phyloP scores from a whole-genome alignment of 2,113 vertebrate species.

The Phoxinus phoxinus region DNA sequence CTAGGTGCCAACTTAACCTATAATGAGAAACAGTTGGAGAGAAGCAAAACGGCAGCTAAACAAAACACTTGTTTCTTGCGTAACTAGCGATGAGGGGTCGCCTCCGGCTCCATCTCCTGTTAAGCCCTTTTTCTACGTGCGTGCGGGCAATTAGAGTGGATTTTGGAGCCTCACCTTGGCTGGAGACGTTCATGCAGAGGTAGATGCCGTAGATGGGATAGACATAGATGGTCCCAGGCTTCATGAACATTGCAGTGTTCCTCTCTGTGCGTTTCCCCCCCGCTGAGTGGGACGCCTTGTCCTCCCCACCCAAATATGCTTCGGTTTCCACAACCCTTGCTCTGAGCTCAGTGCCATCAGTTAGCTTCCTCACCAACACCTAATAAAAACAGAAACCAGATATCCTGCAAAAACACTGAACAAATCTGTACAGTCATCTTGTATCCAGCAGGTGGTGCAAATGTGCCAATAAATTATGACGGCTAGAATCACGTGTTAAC shows the following conservation, averaged over 20 bases:
- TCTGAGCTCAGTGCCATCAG: slow-evolving; percentile 84
- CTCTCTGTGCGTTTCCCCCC: slow-evolving; percentile 89
- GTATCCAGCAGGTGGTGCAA: slow-evolving; percentile 50
- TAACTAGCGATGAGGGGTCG: not conserved
- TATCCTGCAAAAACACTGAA: not conserved
- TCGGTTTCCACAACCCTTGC: slow-evolving; percentile 94
- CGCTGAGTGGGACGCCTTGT: slow-evolving; percentile 91
- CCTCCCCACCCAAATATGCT: slow-evolving; percentile 92
- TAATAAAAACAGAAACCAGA: slow-evolving; percentile 61
- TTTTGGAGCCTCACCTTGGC: slow-evolving; percentile 81
- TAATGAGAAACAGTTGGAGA: slow-evolving; percentile 43
- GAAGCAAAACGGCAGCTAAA: slow-evolving; percentile 23
- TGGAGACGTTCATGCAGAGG: slow-evolving; percentile 94
- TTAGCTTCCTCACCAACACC: slow-evolving; percentile 85
- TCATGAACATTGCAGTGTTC: slow-evolving; percentile 95
- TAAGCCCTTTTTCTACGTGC: not conserved
- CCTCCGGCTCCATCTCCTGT: not conserved
- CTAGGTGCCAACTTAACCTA: slow-evolving; percentile 15
- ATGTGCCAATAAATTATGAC: not conserved
- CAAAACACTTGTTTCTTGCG: slow-evolving; percentile 29
- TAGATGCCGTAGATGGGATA: slow-evolving; percentile 93
- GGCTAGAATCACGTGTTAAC: not conserved
- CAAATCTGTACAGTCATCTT: not conserved
- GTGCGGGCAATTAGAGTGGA: not conserved
- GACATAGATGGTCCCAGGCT: slow-evolving; percentile 92